Conservation (phyloP, 2,888 invertebrate species). For the Junonia oenone region DNA sequence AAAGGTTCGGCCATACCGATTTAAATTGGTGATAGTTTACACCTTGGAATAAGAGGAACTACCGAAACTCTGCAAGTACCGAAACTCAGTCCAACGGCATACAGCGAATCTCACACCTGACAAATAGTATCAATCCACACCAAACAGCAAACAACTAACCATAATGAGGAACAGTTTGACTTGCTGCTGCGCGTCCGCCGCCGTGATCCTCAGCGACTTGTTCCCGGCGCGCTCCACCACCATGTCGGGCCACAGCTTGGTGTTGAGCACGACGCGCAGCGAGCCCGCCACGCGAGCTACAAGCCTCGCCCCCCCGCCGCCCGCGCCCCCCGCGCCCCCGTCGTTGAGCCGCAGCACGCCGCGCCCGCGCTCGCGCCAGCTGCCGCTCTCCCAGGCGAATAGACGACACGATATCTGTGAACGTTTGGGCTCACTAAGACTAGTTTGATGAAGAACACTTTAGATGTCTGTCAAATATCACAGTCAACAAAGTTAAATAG, state of each 20-base stretch:
- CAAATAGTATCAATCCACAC: background rate
- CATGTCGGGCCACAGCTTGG: slow-evolving; percentile 96
- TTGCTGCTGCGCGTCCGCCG: slow-evolving; percentile 89
- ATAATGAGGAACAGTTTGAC: slow-evolving; percentile 92
- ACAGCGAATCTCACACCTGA: background rate
- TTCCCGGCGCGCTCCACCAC: slow-evolving; percentile 91
- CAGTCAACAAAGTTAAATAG: too few relatives aligned
- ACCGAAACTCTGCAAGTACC: too few relatives aligned
- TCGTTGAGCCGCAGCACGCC: slow-evolving; percentile 94
- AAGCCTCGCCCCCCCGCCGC: slow-evolving; percentile 87
- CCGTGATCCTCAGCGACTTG: slow-evolving; percentile 93
- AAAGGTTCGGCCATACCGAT: too few relatives aligned
- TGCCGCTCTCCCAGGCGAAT: slow-evolving; percentile 91
- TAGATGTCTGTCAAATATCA: too few relatives aligned
- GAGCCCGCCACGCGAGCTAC: slow-evolving; percentile 95
- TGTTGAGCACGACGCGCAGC: slow-evolving; percentile 93
- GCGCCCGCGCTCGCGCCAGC: slow-evolving; percentile 95
- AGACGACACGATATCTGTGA: slow-evolving; percentile 88
- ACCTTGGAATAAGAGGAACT: too few relatives aligned
- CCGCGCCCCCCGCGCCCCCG: slow-evolving; percentile 70
- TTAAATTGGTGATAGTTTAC: too few relatives aligned
- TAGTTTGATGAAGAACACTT: too few relatives aligned
- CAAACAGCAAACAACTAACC: slow-evolving; percentile 64
- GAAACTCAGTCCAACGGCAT: too few relatives aligned
- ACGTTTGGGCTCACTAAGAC: too few relatives aligned